These are phyloP conservation scores for Labroides dimidiatus DNA, from an alignment of 2,797 vertebrate species.

Conservation along the genomic window DNA sequence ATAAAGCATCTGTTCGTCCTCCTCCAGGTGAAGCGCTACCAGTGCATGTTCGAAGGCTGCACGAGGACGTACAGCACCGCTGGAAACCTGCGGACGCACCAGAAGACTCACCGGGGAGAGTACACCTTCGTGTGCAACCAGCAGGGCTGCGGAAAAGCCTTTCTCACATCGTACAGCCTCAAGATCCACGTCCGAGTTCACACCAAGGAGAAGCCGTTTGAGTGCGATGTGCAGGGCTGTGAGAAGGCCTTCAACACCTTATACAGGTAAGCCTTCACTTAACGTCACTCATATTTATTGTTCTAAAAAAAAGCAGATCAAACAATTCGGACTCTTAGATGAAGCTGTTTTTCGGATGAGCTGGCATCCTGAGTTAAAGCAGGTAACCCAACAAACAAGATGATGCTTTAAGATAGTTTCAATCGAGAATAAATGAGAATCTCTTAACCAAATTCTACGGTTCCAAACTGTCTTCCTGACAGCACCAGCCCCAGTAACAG, in stretches of 20 bases:
- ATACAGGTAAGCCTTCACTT: conserved; percentile 85
- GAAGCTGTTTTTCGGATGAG: too few relatives aligned
- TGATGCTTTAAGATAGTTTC: too few relatives aligned
- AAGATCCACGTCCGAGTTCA: conserved; percentile 98
- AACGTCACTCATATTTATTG: too few relatives aligned
- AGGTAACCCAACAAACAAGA: too few relatives aligned
- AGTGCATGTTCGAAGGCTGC: conserved; percentile 98
- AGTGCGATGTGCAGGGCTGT: conserved; percentile 97
- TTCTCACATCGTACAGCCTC: conserved; percentile 98
- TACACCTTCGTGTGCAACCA: conserved; percentile 99
- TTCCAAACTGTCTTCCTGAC: background rate
- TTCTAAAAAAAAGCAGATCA: too few relatives aligned
- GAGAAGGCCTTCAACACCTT: conserved; percentile 98
- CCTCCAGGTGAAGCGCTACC: conserved; percentile 95
- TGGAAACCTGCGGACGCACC: conserved; percentile 97
- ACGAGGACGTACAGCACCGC: conserved; percentile 98
- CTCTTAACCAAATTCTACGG: too few relatives aligned
- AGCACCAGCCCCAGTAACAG: background rate
- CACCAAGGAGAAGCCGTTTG: conserved; percentile 99
- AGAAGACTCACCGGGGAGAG: conserved; percentile 97
- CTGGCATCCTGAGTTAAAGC: too few relatives aligned
- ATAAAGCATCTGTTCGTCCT: conserved; percentile 1
- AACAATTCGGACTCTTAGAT: too few relatives aligned
- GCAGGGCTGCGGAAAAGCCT: conserved; percentile 97
- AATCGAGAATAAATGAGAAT: too few relatives aligned